These are phyloP conservation scores for Austrofundulus limnaeus DNA, from an alignment of 2,113 vertebrate genomes.

Conservation along the genomic window DNA sequence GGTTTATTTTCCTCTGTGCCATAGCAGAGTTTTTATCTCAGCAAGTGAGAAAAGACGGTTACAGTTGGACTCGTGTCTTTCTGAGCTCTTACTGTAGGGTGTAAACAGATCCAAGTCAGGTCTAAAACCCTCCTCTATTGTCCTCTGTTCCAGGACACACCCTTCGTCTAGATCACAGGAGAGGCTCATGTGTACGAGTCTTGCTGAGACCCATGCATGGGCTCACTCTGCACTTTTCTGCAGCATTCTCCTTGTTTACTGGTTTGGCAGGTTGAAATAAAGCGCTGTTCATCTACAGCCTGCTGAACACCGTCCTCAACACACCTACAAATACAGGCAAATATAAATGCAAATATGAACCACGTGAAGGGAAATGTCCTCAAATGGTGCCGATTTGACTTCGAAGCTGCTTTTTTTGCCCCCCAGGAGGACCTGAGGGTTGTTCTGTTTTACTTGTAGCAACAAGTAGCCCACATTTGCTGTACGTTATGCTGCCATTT, in stretches of 20 bases:
- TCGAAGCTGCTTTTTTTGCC: neutral
- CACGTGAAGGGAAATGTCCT: neutral
- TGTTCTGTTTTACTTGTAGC: too few relatives aligned
- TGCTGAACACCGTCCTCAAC: constrained; percentile 2
- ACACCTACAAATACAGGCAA: constrained; percentile 43
- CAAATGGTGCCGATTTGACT: neutral
- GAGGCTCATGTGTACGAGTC: neutral
- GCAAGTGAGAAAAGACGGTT: constrained; percentile 25
- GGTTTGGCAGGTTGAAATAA: constrained; percentile 20
- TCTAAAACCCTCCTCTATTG: constrained; percentile 58
- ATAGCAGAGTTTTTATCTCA: constrained; percentile 9
- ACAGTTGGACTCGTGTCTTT: constrained; percentile 20
- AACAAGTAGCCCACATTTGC: too few relatives aligned
- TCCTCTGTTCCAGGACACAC: constrained; percentile 68
- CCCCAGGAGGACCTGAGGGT: too few relatives aligned
- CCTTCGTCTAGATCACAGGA: constrained; percentile 41
- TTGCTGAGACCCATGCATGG: neutral
- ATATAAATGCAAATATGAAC: constrained; percentile 46
- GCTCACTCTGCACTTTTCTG: neutral
- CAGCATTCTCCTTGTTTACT: neutral
- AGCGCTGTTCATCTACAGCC: too few relatives aligned
- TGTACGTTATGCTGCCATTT: too few relatives aligned
- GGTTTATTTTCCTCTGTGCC: neutral
- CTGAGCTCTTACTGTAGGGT: constrained; percentile 56
- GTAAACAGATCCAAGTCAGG: constrained; percentile 65